Percentiles rank a stretch among this genome's conserved stretches.
phyloP scores from a whole-genome alignment of 2,113 vertebrate species.

The Sebastes fasciatus region DNA sequence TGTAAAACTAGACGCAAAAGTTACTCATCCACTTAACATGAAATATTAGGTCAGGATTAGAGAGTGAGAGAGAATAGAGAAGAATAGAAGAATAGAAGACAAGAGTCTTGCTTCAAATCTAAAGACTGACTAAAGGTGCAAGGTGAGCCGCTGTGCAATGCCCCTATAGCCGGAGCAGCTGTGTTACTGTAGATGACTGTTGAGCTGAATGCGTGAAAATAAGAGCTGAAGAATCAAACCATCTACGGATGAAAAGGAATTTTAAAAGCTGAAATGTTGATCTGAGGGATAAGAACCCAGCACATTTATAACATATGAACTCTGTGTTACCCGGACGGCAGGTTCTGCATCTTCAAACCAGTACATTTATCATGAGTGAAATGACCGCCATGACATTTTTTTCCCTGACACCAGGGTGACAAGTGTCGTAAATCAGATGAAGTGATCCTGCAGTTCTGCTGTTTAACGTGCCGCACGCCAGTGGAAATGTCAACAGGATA shows the following conservation, averaged over 20 bases:
- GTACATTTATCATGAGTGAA: neutral
- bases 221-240: neutral
- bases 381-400: neutral
- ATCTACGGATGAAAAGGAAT: neutral
- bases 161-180: neutral
- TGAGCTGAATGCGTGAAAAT: neutral
- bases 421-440: conserved; percentile 1
- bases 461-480: neutral
- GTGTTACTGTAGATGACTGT: neutral
- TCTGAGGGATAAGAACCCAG: neutral
- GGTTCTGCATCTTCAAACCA: conserved; percentile 4
- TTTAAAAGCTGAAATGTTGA: neutral
- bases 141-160: neutral
- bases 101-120: neutral
- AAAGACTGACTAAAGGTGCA: neutral
- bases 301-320: neutral
- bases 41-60: neutral
- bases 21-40: neutral
- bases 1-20: neutral
- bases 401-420: neutral
- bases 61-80: neutral
- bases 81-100: too few species aligned
- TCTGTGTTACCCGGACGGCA: neutral
- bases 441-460: conserved; percentile 1
- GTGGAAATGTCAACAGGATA: conserved; percentile 25